Base-by-base conservation (phyloP, 1,140 invertebrate genomes). In the Dendroctonus ponderosae region DNA sequence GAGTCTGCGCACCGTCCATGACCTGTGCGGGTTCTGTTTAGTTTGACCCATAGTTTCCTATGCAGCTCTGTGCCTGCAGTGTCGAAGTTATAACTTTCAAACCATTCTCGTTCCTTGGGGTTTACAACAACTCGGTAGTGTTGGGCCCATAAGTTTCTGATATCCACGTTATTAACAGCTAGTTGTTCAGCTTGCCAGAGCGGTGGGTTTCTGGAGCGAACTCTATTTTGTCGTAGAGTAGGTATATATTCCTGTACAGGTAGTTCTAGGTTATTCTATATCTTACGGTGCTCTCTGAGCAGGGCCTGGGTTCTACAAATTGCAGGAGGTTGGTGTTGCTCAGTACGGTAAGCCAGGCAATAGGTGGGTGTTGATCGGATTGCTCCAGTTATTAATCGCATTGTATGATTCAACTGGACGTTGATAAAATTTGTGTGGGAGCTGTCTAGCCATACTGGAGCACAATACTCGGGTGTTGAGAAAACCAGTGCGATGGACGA, bases 261-360 rank as follows among this genome's bases (percentile, higher is more conserved):
- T 44, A 44, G n/a, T 7, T 44, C 43, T 44, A n/a, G 43, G 49
- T 51, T 51, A 51, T 51, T 14, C 49, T 51, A 6, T 51, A 51
- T 51, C 15, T 51, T 51, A 14, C 49, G 49, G 2, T 51, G 49
- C 7, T 51, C 2, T 14, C 49, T 51, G 15, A 51, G 49, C 49
- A 0, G 15, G 14, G 49, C 49, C 49, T 51, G 49, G 12, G 14
- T 51, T 51, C 49, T 51, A 51, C 49, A 7, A 14, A 51, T 51
- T 51, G 49, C 49, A 51, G 7, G 49, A n/a, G 0, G 43, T 44
- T 8, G 43, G n/a, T 44, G 43, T 44, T 0, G 43, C 43, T 44
- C 43, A 44, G 43, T n/a, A 44, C 7, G 43, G 43, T 7, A 44
- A 44, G 0, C 43, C 43, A 44, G 43, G n/a, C 49, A 51, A 14